Evolutionary conservation across 2,888 invertebrate genomes (phyloP).

Genomic region (Lathronympha strigana): DNA sequence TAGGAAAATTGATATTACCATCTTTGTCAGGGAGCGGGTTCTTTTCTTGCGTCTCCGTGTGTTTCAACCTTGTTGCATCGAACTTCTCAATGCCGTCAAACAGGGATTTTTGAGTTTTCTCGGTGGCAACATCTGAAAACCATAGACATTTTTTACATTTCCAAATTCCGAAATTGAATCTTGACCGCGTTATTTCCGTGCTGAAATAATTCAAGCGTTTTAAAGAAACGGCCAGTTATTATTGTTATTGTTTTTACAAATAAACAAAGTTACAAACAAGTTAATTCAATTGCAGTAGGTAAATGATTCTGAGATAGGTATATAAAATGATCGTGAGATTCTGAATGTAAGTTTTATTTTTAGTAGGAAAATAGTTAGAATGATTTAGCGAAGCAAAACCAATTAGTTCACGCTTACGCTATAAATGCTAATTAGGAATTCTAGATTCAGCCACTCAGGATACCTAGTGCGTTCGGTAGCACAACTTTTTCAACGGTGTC

Average conservation of each 20-base stretch:
- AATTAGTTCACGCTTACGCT: conserved; percentile 14
- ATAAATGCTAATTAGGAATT: conserved; percentile 4
- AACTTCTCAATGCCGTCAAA: conserved; percentile 94
- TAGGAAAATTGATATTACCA: conserved; percentile 84
- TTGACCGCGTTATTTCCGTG: neutral
- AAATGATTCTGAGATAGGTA: neutral
- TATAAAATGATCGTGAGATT: conserved; percentile 3
- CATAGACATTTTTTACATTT: conserved; percentile 49
- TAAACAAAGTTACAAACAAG: neutral
- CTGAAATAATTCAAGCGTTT: neutral
- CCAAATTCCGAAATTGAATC: neutral
- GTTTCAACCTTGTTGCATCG: conserved; percentile 92
- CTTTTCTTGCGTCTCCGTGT: conserved; percentile 96
- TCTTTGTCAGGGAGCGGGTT: conserved; percentile 97
- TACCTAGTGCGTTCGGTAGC: conserved; percentile 94
- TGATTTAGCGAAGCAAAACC: conserved; percentile 18
- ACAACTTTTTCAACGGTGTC: conserved; percentile 92
- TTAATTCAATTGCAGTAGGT: neutral
- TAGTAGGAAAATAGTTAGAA: conserved; percentile 5
- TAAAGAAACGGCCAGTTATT: conserved; percentile 22
- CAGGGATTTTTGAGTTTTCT: conserved; percentile 93
- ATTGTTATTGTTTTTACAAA: neutral
- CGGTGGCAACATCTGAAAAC: conserved; percentile 92
- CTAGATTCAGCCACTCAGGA: conserved; percentile 48
- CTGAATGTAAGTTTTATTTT: neutral